Percentiles rank a stretch among this genome's conserved stretches.
Evolutionary conservation across 2,888 invertebrate genomes (phyloP).

Genomic region (Hydropsyche betteni): DNA sequence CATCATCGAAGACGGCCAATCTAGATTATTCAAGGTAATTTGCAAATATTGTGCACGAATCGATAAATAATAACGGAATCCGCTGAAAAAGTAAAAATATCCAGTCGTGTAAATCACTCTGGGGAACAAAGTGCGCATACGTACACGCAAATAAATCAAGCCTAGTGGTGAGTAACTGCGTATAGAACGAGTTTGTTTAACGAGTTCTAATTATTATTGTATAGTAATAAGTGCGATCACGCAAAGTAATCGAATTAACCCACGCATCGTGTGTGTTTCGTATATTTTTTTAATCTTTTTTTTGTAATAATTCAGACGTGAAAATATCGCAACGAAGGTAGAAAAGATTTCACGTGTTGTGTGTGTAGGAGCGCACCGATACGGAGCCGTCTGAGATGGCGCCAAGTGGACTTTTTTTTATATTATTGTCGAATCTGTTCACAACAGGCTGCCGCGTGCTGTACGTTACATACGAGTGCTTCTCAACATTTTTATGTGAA

Average conservation of each 20-base stretch:
- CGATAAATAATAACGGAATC: not conserved
- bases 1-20: slow-evolving; percentile 11
- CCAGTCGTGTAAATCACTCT: slow-evolving; percentile 11
- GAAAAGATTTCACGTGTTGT: not conserved
- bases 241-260: no score
- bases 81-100: not conserved
- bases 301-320: not conserved
- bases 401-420: slow-evolving; percentile 44
- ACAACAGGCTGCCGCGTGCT: slow-evolving; percentile 42
- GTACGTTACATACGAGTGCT: slow-evolving; percentile 35
- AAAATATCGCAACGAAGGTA: slow-evolving; percentile 36
- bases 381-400: slow-evolving; percentile 45
- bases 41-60: not conserved
- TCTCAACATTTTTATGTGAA: slow-evolving; percentile 15
- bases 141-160: slow-evolving; percentile 7
- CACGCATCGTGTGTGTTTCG: no score
- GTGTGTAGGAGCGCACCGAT: slow-evolving; percentile 20
- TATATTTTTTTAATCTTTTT: slow-evolving; percentile 1
- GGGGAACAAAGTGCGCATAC: slow-evolving; percentile 3
- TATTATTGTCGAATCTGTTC: slow-evolving; percentile 46
- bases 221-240: no score
- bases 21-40: not conserved
- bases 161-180: not conserved
- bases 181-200: slow-evolving; percentile 21
- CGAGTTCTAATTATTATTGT: slow-evolving; percentile 24